phyloP scores from a whole-genome alignment of 2,888 invertebrate genomes.

The Hetaerina titia region DNA sequence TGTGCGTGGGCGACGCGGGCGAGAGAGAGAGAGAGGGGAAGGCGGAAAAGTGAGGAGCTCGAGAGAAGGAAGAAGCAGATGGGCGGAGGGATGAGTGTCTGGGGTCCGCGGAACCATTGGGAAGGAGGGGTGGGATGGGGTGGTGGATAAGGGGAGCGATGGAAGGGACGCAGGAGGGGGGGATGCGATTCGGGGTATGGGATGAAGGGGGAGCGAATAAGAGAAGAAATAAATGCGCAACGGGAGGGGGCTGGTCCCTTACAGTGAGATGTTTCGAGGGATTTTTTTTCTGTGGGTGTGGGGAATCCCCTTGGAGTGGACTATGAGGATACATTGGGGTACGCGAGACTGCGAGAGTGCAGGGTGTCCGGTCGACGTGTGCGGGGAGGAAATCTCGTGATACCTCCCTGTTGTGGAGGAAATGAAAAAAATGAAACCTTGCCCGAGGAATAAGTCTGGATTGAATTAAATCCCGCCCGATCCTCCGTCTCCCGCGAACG shows the following conservation, averaged over 20 bases:
- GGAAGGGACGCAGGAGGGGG: neutral
- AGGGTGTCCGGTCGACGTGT: no score
- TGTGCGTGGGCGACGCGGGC: slow-evolving; percentile 31
- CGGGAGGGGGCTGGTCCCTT: neutral
- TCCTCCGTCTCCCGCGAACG: no score
- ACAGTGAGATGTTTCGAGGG: neutral
- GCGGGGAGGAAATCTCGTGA: no score
- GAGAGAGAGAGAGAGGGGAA: neutral
- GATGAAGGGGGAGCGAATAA: neutral
- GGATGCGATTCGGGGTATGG: neutral
- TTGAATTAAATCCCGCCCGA: no score
- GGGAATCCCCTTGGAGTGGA: neutral
- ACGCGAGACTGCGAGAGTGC: neutral
- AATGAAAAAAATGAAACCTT: no score
- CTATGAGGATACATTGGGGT: neutral
- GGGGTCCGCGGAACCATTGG: no score
- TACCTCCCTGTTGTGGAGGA: no score
- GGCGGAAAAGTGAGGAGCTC: neutral
- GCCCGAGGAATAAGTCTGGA: no score
- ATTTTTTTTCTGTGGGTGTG: neutral
- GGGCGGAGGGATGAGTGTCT: neutral
- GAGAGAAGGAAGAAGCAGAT: neutral
- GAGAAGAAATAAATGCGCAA: neutral
- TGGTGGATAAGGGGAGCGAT: neutral
- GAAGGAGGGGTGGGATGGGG: neutral